Evolutionary conservation across 2,888 invertebrate genomes (phyloP).

Genomic region (Ectobius pallidus): DNA sequence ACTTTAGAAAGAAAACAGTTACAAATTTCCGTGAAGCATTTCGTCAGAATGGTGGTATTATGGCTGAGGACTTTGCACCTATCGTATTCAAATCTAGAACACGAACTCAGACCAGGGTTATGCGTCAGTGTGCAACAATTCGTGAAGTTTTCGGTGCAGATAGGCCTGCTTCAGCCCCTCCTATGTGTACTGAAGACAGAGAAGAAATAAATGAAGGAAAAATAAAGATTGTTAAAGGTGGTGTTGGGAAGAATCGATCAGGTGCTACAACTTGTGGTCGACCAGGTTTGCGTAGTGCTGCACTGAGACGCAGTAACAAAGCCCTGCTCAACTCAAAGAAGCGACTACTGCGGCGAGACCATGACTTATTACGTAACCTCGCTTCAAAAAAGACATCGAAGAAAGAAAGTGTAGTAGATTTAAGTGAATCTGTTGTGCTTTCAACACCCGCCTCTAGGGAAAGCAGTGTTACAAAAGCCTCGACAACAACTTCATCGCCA

Average conservation of each 20-base stretch:
- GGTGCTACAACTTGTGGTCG: slow-evolving; percentile 44
- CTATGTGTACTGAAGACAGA: slow-evolving; percentile 60
- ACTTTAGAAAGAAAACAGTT: slow-evolving; percentile 72
- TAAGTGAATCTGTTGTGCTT: neutral
- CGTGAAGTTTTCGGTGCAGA: slow-evolving; percentile 81
- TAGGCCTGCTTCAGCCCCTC: slow-evolving; percentile 82
- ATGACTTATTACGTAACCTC: slow-evolving; percentile 49
- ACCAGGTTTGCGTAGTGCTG: slow-evolving; percentile 52
- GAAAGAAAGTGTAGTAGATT: slow-evolving; percentile 38
- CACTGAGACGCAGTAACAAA: slow-evolving; percentile 53
- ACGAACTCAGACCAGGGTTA: slow-evolving; percentile 73
- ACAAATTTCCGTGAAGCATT: slow-evolving; percentile 69
- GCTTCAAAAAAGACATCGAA: slow-evolving; percentile 45
- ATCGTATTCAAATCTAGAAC: slow-evolving; percentile 76
- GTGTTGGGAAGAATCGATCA: slow-evolving; percentile 18
- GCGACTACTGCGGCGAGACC: slow-evolving; percentile 47
- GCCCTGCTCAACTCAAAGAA: slow-evolving; percentile 53
- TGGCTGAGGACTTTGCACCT: slow-evolving; percentile 69
- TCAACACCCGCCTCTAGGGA: neutral
- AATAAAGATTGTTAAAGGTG: slow-evolving; percentile 39
- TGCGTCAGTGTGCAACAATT: slow-evolving; percentile 77
- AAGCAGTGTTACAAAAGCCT: slow-evolving; percentile 1
- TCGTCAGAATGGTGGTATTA: slow-evolving; percentile 66
- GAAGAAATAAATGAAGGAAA: slow-evolving; percentile 15
- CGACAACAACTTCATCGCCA: neutral